Evolutionary conservation across 2,888 invertebrate species (phyloP), one percentile per base, ranked within the genome.

Genomic region (Entomobrya multifasciata): DNA sequence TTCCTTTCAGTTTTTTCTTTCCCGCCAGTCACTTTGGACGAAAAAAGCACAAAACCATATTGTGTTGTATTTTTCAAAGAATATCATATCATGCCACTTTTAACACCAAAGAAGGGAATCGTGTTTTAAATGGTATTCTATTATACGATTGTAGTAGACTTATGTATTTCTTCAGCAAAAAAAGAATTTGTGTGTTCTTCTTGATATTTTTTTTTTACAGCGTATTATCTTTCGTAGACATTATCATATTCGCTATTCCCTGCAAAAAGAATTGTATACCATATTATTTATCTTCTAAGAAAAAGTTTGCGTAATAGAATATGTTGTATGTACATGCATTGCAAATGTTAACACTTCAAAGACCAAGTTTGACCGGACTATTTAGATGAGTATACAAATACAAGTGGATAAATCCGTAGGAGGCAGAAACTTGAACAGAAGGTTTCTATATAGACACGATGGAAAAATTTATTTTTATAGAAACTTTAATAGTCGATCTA

Each of bases 181-280:
- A 44, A 22, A 15, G 60, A 60, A 77, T 77, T 57, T 74, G 57
- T 52, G 55, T 30, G 52, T 11, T 77, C 30, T 60, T 77, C 44
- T 30, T 41, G 36, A 27, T 15, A 1, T 41, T 47, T 20, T 27
- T 76, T 20, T 76, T 20, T n/a, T 55, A 6, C 17, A n/a, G 55
- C 22, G 44, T 77, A 60, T 77, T 77, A 77, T 77, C 77, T 77
- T 41, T 60, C n/a, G 1, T 0, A 41, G 44, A 22, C 60, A 77
- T 70, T 36, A 22, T 55, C 11, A 27, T 30, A n/a, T n/a, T n/a
- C n/a, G n/a, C n/a, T n/a, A n/a, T n/a, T n/a, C n/a, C n/a, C n/a
- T n/a, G n/a, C n/a, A n/a, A n/a, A n/a, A n/a, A n/a, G n/a, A n/a
- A n/a, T n/a, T 25, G 44, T 11, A 25, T n/a, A 36, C 60, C 22